Evolutionary conservation across 2,113 vertebrate species (phyloP), one percentile per base, ranked within the genome.

Genomic region (Cyprinus carpio): DNA sequence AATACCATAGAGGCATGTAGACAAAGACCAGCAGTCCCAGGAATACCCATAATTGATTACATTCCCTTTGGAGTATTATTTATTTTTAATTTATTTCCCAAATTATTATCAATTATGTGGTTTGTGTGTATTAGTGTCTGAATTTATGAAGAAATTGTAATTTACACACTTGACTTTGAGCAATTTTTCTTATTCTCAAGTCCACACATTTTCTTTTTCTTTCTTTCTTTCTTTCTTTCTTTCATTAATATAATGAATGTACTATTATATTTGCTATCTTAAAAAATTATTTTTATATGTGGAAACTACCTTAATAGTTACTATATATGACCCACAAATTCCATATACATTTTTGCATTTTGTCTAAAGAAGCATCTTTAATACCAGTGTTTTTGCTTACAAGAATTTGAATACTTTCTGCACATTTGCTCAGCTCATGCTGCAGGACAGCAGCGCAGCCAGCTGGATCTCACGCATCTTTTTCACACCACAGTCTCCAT

Each of bases 361-460:
- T 60, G 51, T 78, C 54, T 40, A 15, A 40, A 78, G 1, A 49
- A 31, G 25, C 31, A 37, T 18, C 77, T 79, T 79, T 60, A 34
- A 72, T 16, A 67, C 18, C 10, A 79, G 23, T 56, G 25, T 11
- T 77, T 51, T 31, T 79, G 31, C 9, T 16, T 23, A 37, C 12
- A 60, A 62, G 12, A 79, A 79, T 79, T n/a, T 78, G 31, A n/a
- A 79, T 34, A 13, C 49, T 58, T 79, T 79, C 75, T 34, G 46
- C 16, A n/a, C 69, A 72, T 37, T 72, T 43, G 37, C 20, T 10
- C 6, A 78, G 51, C 58, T n/a, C 10, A 62, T 79, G 77, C 20
- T 79, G 77, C 77, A 79, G 77, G 56, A 79, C 34, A 10, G 56
- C 3, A 25, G 9, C 0, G 23, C 13, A 62, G 56, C 77, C 77